phyloP scores from a whole-genome alignment of 2,113 vertebrate genomes.

The Mungos mungo region DNA sequence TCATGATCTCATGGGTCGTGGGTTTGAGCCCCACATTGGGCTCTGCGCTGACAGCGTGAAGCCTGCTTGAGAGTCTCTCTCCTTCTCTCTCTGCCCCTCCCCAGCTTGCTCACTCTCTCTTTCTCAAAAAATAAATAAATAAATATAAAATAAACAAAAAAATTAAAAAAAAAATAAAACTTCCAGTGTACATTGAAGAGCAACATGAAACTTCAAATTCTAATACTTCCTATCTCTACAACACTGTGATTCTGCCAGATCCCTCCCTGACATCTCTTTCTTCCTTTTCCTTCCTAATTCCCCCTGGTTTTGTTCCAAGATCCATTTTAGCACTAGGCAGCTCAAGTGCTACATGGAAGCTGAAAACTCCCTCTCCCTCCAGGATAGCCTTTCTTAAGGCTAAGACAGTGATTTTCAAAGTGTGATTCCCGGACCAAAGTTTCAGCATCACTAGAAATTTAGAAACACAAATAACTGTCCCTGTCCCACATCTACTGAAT shows the following conservation, averaged over 20 bases:
- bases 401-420: not conserved
- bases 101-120: too few relatives aligned
- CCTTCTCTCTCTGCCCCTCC: too few relatives aligned
- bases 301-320: not conserved
- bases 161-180: too few relatives aligned
- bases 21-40: too few relatives aligned
- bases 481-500: not conserved
- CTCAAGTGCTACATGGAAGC: not conserved
- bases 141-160: too few relatives aligned
- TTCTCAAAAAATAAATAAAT: too few relatives aligned
- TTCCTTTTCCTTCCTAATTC: not conserved
- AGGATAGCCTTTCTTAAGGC: not conserved
- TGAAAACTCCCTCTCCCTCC: not conserved
- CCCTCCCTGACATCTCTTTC: not conserved
- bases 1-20: too few relatives aligned
- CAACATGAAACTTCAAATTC: not conserved
- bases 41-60: too few relatives aligned
- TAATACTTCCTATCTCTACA: not conserved
- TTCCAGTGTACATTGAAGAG: not conserved
- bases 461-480: not conserved
- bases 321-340: not conserved
- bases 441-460: not conserved
- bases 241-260: not conserved
- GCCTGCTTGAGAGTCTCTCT: too few relatives aligned
- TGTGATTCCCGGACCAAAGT: not conserved